Percentiles rank a stretch among this genome's conserved stretches.
Evolutionary conservation across 2,113 vertebrate species (phyloP).

Genomic region (Opisthocomus hoazin): DNA sequence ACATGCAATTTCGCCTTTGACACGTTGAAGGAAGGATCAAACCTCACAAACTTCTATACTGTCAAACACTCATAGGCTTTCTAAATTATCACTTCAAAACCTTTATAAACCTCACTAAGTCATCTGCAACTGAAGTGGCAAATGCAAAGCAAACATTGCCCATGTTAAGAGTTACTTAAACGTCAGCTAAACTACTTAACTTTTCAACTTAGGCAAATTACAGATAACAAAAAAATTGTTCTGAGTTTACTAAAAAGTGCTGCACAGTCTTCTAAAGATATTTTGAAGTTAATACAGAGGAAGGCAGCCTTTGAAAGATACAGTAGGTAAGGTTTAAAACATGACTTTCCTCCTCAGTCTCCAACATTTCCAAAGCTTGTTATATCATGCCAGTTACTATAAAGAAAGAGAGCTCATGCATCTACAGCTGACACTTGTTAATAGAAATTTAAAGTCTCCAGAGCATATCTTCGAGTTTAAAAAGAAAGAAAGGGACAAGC

Average conservation of each 20-base stretch:
- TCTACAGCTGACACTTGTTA: not conserved
- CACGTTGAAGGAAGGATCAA: not conserved
- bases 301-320: not conserved
- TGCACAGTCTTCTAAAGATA: not conserved
- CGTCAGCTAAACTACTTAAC: not conserved
- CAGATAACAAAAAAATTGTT: not conserved
- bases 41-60: not conserved
- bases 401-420: not conserved
- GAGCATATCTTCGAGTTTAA: not conserved
- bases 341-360: not conserved
- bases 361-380: not conserved
- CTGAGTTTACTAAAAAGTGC: not conserved
- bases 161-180: not conserved
- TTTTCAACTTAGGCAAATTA: not conserved
- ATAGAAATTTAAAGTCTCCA: not conserved
- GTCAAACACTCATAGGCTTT: not conserved
- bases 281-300: not conserved
- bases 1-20: not conserved
- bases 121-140: not conserved
- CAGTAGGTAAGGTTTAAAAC: not conserved
- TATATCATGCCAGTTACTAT: constrained; percentile 2
- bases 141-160: not conserved
- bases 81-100: not conserved
- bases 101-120: not conserved
- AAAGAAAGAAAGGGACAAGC: not conserved